phyloP scores from a whole-genome alignment of 2,113 vertebrate genomes.

The Pituophis catenifer region DNA sequence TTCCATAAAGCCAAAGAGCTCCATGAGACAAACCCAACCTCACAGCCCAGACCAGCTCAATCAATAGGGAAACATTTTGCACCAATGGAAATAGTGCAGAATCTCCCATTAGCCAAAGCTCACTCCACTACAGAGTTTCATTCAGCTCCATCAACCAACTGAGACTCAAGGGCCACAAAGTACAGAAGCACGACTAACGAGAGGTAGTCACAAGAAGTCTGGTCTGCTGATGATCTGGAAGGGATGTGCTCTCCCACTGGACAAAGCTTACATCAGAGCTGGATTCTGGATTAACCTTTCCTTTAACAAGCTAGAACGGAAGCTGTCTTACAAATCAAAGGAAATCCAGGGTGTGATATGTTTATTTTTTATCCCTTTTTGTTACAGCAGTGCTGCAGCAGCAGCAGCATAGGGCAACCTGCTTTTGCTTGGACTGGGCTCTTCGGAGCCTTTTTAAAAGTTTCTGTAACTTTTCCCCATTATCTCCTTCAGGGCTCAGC shows the following conservation, averaged over 20 bases:
- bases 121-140: neutral
- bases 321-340: neutral
- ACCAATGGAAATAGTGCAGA: neutral
- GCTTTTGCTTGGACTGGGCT: neutral
- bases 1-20: neutral
- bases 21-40: neutral
- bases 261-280: neutral
- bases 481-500: no score
- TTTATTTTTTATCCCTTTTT: neutral
- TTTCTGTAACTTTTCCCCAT: neutral
- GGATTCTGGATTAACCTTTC: neutral
- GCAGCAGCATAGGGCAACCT: neutral
- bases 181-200: neutral
- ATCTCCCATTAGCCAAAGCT: neutral
- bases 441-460: neutral
- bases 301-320: neutral
- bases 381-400: neutral
- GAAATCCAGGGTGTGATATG: neutral
- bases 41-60: neutral
- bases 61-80: neutral
- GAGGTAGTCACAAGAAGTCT: neutral
- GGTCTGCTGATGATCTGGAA: neutral
- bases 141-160: neutral
- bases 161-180: neutral
- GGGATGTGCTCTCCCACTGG: neutral